These are phyloP conservation scores for Myrmecophaga tridactyla DNA, from an alignment of 2,113 vertebrate species.

Conservation along the genomic window DNA sequence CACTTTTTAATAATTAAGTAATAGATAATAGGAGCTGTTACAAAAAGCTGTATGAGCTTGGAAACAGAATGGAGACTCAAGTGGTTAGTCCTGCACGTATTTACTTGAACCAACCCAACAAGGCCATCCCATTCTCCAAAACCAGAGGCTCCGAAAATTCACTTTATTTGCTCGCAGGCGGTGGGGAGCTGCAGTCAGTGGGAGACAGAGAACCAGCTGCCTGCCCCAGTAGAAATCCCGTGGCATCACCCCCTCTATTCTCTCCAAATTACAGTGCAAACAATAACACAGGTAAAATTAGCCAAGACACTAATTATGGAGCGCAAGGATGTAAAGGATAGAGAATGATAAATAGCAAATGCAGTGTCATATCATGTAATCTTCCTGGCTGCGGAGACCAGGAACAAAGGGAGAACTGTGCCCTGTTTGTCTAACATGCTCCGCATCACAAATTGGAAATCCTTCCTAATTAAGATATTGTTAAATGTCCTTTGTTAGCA, in stretches of 20 bases:
- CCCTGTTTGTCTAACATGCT: conserved; percentile 85
- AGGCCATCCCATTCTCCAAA: conserved; percentile 44
- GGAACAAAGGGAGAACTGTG: conserved; percentile 83
- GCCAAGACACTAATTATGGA: conserved; percentile 75
- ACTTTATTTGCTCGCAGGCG: conserved; percentile 59
- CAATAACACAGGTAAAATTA: conserved; percentile 85
- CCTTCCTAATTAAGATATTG: conserved; percentile 87
- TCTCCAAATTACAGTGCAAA: conserved; percentile 82
- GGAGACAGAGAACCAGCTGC: conserved; percentile 65
- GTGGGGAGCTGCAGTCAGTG: background rate
- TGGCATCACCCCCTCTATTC: conserved; percentile 61
- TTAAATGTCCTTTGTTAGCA: conserved; percentile 86
- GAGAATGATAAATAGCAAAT: conserved; percentile 78
- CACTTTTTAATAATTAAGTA: conserved; percentile 86
- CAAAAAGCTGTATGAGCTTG: conserved; percentile 62
- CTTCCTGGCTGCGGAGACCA: conserved; percentile 75
- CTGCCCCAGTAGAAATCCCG: conserved; percentile 62
- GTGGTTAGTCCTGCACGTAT: background rate
- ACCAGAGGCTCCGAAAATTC: conserved; percentile 54
- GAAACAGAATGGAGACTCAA: conserved; percentile 52
- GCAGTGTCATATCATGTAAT: conserved; percentile 83
- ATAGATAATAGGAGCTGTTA: conserved; percentile 81
- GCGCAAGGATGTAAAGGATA: conserved; percentile 63
- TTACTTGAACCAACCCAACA: conserved; percentile 54
- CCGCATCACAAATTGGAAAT: conserved; percentile 84